These are phyloP conservation scores for Pyrochroa serraticornis DNA, from an alignment of 2,888 invertebrate genomes.

Conservation along the genomic window DNA sequence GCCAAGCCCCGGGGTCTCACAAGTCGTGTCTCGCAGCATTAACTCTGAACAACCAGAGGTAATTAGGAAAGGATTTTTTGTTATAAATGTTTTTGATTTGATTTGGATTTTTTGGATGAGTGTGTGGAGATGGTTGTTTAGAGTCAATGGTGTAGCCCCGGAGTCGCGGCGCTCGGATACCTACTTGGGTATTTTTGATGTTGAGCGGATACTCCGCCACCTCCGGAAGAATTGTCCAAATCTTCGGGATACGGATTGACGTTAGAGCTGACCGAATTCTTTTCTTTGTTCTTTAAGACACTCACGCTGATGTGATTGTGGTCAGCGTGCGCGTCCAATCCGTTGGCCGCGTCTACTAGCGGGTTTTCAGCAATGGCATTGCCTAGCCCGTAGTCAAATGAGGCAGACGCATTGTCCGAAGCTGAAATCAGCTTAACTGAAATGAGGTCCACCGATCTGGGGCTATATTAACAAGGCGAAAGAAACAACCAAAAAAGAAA, in stretches of 20 bases:
- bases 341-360: conserved; percentile 63
- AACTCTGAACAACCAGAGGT: too few species aligned
- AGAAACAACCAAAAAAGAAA: conserved; percentile 33
- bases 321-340: conserved; percentile 60
- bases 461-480: conserved; percentile 29
- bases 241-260: conserved; percentile 54
- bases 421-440: conserved; percentile 68
- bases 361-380: conserved; percentile 67
- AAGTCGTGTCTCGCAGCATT: not conserved
- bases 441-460: conserved; percentile 54
- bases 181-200: conserved; percentile 56
- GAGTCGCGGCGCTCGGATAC: conserved; percentile 44
- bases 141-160: conserved; percentile 18
- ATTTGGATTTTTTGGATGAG: too few species aligned
- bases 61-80: not conserved
- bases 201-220: conserved; percentile 44
- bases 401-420: conserved; percentile 63
- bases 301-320: conserved; percentile 57
- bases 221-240: conserved; percentile 38
- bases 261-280: conserved; percentile 40
- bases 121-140: too few species aligned
- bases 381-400: conserved; percentile 61
- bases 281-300: conserved; percentile 56
- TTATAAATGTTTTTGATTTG: not conserved
- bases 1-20: conserved; percentile 26